Conservation (phyloP, 2,888 invertebrate species). For the Sepiola atlantica region DNA sequence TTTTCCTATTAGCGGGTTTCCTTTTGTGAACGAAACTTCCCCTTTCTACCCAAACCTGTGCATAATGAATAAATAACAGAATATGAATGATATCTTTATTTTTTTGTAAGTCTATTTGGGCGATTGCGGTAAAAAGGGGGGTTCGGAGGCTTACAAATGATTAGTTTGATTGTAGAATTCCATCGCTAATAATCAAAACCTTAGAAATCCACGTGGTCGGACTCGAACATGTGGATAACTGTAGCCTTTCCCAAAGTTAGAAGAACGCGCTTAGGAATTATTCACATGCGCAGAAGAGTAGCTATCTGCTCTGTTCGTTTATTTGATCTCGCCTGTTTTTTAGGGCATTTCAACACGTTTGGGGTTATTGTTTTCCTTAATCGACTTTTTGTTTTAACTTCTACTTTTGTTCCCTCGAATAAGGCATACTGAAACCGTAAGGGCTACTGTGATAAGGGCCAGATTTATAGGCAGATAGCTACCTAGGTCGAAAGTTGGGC, state of each 20-base stretch:
- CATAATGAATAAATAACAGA: not conserved
- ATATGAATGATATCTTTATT: not conserved
- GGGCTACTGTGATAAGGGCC: too few species aligned
- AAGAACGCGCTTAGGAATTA: not conserved
- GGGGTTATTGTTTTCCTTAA: too few species aligned
- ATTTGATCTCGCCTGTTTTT: too few species aligned
- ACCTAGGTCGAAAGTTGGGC: too few species aligned
- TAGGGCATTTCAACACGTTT: too few species aligned
- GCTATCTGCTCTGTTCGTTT: not conserved
- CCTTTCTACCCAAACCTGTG: not conserved
- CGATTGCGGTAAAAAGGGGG: too few species aligned
- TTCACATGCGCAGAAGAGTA: not conserved
- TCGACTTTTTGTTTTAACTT: too few species aligned
- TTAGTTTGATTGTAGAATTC: not conserved
- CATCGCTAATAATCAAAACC: not conserved
- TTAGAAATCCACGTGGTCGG: not conserved
- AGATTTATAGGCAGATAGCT: too few species aligned
- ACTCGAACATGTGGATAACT: not conserved
- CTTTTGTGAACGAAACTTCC: not conserved
- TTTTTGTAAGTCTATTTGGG: too few species aligned
- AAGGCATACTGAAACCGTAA: not conserved
- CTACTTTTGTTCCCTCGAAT: not conserved
- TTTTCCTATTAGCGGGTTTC: not conserved
- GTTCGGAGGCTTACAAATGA: not conserved
- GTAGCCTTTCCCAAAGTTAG: not conserved